These are phyloP conservation scores for Conchocele bisecta DNA, from an alignment of 2,888 invertebrate genomes.

Conservation along the genomic window DNA sequence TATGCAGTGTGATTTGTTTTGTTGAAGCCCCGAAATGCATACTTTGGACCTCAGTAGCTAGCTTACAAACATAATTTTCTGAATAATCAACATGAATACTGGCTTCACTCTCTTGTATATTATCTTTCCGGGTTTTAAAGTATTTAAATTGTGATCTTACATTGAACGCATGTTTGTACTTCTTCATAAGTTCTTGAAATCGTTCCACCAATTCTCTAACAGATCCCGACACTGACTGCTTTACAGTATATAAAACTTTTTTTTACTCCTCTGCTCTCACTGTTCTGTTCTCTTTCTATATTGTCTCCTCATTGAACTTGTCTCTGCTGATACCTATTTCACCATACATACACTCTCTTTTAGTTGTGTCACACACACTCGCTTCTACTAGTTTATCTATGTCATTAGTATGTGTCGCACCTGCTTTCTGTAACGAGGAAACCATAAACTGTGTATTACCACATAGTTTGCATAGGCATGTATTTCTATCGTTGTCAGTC, in stretches of 20 bases:
- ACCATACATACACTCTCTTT: too few relatives aligned
- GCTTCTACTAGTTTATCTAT: too few relatives aligned
- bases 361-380: too few relatives aligned
- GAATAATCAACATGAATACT: slow-evolving; percentile 45
- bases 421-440: slow-evolving; percentile 6
- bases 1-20: slow-evolving; percentile 47
- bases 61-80: slow-evolving; percentile 37
- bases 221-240: slow-evolving; percentile 15
- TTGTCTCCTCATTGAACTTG: slow-evolving; percentile 14
- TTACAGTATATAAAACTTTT: slow-evolving; percentile 25
- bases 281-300: slow-evolving; percentile 20
- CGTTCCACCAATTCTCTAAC: slow-evolving; percentile 18
- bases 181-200: slow-evolving; percentile 13
- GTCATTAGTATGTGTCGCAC: too few relatives aligned
- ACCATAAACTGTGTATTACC: slow-evolving; percentile 37
- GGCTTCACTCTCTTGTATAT: slow-evolving; percentile 17
- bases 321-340: too few relatives aligned
- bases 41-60: slow-evolving; percentile 30
- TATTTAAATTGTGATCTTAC: not conserved
- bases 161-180: slow-evolving; percentile 3
- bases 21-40: slow-evolving; percentile 46
- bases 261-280: slow-evolving; percentile 15
- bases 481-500: slow-evolving; percentile 39
- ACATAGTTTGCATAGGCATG: slow-evolving; percentile 46
- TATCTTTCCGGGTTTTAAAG: slow-evolving; percentile 10